Evolutionary conservation across 2,113 vertebrate genomes (phyloP), one percentile per base, ranked within the genome.

Genomic region (Sialia sialis): DNA sequence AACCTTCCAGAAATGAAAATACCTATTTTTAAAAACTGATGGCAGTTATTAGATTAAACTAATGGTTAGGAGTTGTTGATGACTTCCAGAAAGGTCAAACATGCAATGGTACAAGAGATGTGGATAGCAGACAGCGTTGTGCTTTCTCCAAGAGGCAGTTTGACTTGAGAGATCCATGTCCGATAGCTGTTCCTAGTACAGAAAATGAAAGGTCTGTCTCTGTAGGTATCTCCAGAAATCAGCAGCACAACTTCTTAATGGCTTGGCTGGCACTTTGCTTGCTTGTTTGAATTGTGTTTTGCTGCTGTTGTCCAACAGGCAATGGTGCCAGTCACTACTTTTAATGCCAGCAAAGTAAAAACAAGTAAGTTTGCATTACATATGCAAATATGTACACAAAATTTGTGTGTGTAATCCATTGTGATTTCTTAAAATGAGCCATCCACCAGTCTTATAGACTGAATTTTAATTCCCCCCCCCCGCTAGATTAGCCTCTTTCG

Each of bases 381-480:
- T 43, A 7, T 67, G 23, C 20, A 80, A 49, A 54, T 62, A 29
- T 13, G 4, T 56, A 46, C 32, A 46, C 10, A 29, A 52, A 48
- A 59, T 38, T 10, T 52, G 19, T n/a, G 16, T 63, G 6, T 54
- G 15, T 29, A 16, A 41, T 36, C 23, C 75, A 6, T 6, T 55
- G 32, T 3, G 8, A 10, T 30, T 72, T 76, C 25, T 68, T 22
- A 46, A 56, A 93, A 75, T 75, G 30, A 75, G 5, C 36, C 16
- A 52, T 39, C 21, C 25, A 41, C 9, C 20, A 76, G 44, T 20
- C 54, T 69, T 62, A 44, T 6, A 54, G 41, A 3, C 44, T 26
- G 27, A 29, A 13, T 60, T 76, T 66, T 19, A 9, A 6, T 4
- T 10, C 3, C 16, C 0, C 5, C 10, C 4, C 4, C 44, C n/a